Conservation (phyloP, 1,140 invertebrate species). For the Aphaenogaster floridana region DNA sequence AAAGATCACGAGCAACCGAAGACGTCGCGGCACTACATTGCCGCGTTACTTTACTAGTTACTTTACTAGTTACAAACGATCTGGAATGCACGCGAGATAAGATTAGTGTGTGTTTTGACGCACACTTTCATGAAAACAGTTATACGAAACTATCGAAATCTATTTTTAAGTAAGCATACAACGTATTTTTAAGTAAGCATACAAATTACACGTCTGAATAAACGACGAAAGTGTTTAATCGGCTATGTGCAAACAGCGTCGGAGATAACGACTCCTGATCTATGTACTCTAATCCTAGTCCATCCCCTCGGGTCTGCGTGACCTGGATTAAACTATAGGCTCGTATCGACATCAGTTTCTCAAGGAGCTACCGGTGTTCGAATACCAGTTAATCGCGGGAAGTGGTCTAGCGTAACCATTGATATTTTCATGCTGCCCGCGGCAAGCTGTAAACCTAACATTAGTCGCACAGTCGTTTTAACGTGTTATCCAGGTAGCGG, state of each 20-base stretch:
- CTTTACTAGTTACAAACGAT: not conserved
- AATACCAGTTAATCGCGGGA: constrained; percentile 51
- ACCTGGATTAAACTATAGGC: constrained; percentile 57
- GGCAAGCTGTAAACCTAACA: constrained; percentile 44
- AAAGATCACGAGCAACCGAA: constrained; percentile 73
- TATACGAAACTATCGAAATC: not conserved
- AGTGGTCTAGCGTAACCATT: constrained; percentile 64
- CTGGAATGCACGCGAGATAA: no score
- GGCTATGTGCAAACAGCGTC: not conserved
- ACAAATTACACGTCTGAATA: not conserved
- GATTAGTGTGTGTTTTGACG: not conserved
- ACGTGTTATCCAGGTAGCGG: constrained; percentile 45
- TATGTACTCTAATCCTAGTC: constrained; percentile 49
- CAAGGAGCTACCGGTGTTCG: constrained; percentile 59
- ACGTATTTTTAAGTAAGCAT: not conserved
- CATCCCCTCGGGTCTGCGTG: constrained; percentile 53
- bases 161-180: not conserved
- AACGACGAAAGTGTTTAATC: not conserved
- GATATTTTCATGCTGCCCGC: constrained; percentile 59
- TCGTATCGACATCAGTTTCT: constrained; percentile 53
- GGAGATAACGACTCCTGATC: constrained; percentile 45
- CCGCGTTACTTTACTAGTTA: constrained; percentile 57
- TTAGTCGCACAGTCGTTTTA: constrained; percentile 63
- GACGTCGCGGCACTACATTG: constrained; percentile 59
- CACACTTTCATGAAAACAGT: not conserved